Base-by-base conservation (phyloP, 2,113 vertebrate species). In the Pygoscelis adeliae region DNA sequence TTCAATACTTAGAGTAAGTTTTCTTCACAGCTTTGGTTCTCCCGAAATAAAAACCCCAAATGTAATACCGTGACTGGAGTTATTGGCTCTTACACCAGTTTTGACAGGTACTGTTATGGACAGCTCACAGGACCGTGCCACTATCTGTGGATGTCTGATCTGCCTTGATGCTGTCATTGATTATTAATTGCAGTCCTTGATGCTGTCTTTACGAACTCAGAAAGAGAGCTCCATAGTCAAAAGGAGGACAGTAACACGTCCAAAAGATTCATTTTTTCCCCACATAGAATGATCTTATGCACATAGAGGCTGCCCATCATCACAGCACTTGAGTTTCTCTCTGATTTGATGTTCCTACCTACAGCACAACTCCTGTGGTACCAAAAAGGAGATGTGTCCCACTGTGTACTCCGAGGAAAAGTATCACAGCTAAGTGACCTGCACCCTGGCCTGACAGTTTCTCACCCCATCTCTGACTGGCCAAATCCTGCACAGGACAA, bases 231-330 rank as follows among this genome's bases (percentile, higher is more conserved):
- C 40, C 6, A 23, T 3, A 42, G 27, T 61, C 18, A 72, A 80
- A 67, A 47, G 36, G 18, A 55, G 7, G 9, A 47, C 8, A 55
- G 29, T 52, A n/a, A 8, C 19, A 69, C 36, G 12, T 40, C 4
- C 2, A 59, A 59, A 93, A 73, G 2, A 2, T 73, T 72, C 2
- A 29, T 38, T 21, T 58, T 49, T 71, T 78, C 38, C 3, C 11
- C 15, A 38, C 2, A 10, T 10, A 13, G 58, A 67, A 58, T 30
- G 14, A 65, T 34, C 30, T 74, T 71, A 25, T 0, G 0, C 4
- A 26, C 23, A 44, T 1, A 76, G n/a, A 88, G 8, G 13, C 17
- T 88, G 38, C 30, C 32, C 13, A 56, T n/a, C 49, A 9, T n/a
- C 26, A 49, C 6, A 49, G 17, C 3, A 70, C 9, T 21, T 62